phyloP scores from a whole-genome alignment of 2,888 invertebrate genomes.

The Priocnemis perturbator region DNA sequence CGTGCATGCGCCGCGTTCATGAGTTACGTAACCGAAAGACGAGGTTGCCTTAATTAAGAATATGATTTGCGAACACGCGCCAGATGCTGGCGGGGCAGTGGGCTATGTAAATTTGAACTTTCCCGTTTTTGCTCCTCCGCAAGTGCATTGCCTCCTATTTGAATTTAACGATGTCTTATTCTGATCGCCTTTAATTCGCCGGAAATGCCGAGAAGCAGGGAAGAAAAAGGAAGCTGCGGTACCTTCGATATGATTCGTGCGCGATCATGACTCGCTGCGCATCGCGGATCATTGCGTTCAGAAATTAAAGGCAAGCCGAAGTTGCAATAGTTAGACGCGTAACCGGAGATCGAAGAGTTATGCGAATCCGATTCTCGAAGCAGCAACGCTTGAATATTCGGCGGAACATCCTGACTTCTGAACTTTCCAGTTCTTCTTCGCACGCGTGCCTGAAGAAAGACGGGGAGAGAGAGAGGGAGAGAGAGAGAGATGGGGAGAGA shows the following conservation, averaged over 20 bases:
- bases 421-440: conserved; percentile 37
- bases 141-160: too few relatives aligned
- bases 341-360: conserved; percentile 26
- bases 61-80: not conserved
- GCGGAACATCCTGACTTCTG: conserved; percentile 40
- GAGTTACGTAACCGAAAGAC: not conserved
- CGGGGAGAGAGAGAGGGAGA: too few relatives aligned
- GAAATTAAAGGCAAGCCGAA: not conserved
- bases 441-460: conserved; percentile 1
- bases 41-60: not conserved
- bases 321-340: conserved; percentile 5
- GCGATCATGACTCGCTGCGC: not conserved
- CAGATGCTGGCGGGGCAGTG: too few relatives aligned
- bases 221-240: too few relatives aligned
- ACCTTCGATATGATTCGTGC: too few relatives aligned
- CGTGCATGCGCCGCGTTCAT: too few relatives aligned
- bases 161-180: too few relatives aligned
- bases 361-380: conserved; percentile 33
- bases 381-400: conserved; percentile 19
- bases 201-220: too few relatives aligned
- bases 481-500: not conserved
- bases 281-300: not conserved
- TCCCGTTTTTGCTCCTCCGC: too few relatives aligned
- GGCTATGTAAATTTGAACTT: too few relatives aligned
- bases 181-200: too few relatives aligned